These are phyloP conservation scores for Ophiodon elongatus DNA, from an alignment of 2,113 vertebrate genomes.

Conservation along the genomic window DNA sequence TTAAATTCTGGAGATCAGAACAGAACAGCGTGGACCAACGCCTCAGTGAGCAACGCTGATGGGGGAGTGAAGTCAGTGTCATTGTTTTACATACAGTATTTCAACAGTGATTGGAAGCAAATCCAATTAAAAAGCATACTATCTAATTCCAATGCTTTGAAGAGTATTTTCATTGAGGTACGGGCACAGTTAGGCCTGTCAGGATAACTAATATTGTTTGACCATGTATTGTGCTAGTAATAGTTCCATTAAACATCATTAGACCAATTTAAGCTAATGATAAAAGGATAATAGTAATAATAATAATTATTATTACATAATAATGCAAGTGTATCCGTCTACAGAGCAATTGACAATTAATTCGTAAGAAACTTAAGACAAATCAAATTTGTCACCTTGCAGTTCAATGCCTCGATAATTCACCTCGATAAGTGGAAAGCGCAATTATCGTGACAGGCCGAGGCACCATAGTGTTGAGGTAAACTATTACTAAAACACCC, in stretches of 20 bases:
- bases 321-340: neutral
- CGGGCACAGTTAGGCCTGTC: neutral
- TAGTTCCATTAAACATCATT: neutral
- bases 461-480: neutral
- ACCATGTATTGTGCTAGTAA: neutral
- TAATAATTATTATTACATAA: no score
- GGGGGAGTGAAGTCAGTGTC: constrained; percentile 17
- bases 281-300: neutral
- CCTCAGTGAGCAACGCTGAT: constrained; percentile 44
- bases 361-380: neutral
- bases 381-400: no score
- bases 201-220: neutral
- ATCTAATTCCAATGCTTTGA: neutral
- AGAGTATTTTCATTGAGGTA: neutral
- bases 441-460: neutral
- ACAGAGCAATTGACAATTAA: neutral
- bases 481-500: neutral
- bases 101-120: neutral
- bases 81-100: constrained; percentile 24
- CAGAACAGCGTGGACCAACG: constrained; percentile 17
- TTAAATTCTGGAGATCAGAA: constrained; percentile 55
- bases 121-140: constrained; percentile 1
- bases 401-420: neutral
- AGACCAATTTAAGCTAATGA: neutral
- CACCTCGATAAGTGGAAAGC: neutral